Base-by-base conservation (phyloP, 2,888 invertebrate genomes). In the Liopterus haemorrhoidalis region DNA sequence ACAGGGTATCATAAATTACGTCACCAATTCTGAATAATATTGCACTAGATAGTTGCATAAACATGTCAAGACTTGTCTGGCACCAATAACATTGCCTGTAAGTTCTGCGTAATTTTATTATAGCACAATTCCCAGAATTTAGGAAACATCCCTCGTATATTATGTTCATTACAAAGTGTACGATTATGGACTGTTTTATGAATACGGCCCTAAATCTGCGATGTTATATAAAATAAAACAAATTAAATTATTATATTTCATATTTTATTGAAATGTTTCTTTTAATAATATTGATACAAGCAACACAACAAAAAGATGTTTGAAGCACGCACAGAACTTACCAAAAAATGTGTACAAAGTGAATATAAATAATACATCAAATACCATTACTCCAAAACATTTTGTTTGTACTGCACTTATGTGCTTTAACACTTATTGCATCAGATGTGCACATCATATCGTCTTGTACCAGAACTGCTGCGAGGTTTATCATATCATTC, bases 271-370 rank as follows among this genome's bases (percentile, higher is more conserved):
- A 64, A 66, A 62, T 64, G 62, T 61, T 62, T 57, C 60, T 61
- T 66, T 61, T 41, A 47, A 47, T 47, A 47, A 44, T 44, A 44
- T 44, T 64, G 60, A 63, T 67, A 67, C 67, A 67, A 66, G 67
- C 67, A 65, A 67, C 64, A 64, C 64, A 66, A 67, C 62, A 61
- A 61, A 66, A 62, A 57, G 58, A 62, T 63, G 60, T 61, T 61
- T 48, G 42, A 51, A 48, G 55, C 60, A 64, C 64, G 63, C 64
- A 65, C 60, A 59, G 59, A 63, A 64, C 56, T 44, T 44, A 44
- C 39, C 27, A 22, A 42, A 38, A 30, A 44, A 25, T 44, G 44
- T 44, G n/a, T 37, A 44, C 24, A 44, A 44, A 44, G 44, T 44
- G 46, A 48, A 48, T 52, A 50, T 50, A 48, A 49, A 50, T 49